Conservation (phyloP, 2,888 invertebrate genomes). For the Polydrusus tereticollis region DNA sequence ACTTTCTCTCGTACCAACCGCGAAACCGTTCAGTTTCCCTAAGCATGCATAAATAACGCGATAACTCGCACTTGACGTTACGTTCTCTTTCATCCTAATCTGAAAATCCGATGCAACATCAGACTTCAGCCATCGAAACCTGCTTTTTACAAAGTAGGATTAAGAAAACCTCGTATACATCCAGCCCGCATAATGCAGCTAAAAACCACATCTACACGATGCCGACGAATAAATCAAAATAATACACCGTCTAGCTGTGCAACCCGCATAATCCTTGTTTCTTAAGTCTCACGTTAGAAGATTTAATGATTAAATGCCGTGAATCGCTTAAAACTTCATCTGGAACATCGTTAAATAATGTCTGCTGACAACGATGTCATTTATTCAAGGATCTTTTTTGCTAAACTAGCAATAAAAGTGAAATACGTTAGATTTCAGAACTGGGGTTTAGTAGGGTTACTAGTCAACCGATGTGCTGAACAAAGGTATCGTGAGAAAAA, state of each 20-base stretch:
- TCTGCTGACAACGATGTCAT: not conserved
- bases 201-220: slow-evolving; percentile 23
- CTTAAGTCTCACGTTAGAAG: slow-evolving; percentile 17
- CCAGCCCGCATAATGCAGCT: slow-evolving; percentile 28
- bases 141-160: slow-evolving; percentile 14
- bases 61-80: not conserved
- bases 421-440: too few species aligned
- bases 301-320: slow-evolving; percentile 28
- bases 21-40: not conserved
- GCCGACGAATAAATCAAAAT: slow-evolving; percentile 30
- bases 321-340: slow-evolving; percentile 5
- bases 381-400: too few species aligned
- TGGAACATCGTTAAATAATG: not conserved
- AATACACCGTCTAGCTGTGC: slow-evolving; percentile 25
- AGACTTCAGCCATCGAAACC: slow-evolving; percentile 1
- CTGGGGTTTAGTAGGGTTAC: too few species aligned
- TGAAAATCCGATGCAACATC: slow-evolving; percentile 12
- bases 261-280: slow-evolving; percentile 23
- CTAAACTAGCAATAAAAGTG: too few species aligned
- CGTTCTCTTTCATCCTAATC: slow-evolving; percentile 17
- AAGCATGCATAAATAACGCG: not conserved
- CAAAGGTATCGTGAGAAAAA: too few species aligned
- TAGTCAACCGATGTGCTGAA: too few species aligned
- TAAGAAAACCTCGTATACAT: slow-evolving; percentile 24
- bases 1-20: not conserved